Percentiles rank a stretch among this genome's conserved stretches.
These are phyloP conservation scores for Siderastrea siderea DNA, from an alignment of 92 coral and sea anemone species.

Conservation along the genomic window DNA sequence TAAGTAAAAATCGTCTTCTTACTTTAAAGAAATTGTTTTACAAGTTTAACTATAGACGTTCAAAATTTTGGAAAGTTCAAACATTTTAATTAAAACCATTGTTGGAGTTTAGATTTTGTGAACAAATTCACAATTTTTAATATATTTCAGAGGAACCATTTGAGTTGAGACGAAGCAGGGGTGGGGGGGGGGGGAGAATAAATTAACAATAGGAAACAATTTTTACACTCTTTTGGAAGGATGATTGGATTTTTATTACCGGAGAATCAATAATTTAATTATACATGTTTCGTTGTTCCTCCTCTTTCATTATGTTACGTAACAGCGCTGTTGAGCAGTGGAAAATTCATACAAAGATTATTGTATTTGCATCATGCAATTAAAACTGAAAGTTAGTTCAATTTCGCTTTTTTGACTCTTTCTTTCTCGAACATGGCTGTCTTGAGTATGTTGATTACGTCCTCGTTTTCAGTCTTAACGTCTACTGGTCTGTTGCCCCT, in stretches of 20 bases:
- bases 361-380: neutral
- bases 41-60: neutral
- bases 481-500: constrained; percentile 72
- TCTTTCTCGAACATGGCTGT: constrained; percentile 53
- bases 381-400: neutral
- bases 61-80: neutral
- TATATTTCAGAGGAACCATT: constrained; percentile 3
- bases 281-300: neutral
- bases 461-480: constrained; percentile 20
- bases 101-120: neutral
- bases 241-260: neutral
- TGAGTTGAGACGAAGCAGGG: no score
- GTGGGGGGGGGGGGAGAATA: neutral
- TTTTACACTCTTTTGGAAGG: neutral
- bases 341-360: neutral
- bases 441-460: constrained; percentile 24
- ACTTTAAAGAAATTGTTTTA: neutral
- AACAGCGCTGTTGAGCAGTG: neutral
- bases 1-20: neutral
- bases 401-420: constrained; percentile 11
- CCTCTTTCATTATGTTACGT: neutral
- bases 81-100: neutral
- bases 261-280: neutral
- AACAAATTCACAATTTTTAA: constrained; percentile 1
- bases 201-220: neutral